Evolutionary conservation across 2,113 vertebrate species (phyloP).

Genomic region (Rallus limicola): DNA sequence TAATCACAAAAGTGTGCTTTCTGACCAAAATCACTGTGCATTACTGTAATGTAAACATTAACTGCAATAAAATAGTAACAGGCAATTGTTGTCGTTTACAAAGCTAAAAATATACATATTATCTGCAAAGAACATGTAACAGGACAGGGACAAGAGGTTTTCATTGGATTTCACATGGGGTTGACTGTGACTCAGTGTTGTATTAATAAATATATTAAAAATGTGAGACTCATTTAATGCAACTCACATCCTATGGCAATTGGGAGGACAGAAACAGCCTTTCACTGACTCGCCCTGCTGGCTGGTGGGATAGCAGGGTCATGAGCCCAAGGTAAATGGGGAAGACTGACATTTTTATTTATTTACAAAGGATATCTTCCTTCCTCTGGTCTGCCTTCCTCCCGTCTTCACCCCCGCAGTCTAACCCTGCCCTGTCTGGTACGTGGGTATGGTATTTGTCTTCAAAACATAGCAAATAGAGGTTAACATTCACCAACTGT

Average conservation of each 20-base stretch:
- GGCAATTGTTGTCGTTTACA: background rate
- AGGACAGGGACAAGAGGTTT: background rate
- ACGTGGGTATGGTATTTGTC: slow-evolving; percentile 43
- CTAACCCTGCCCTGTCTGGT: slow-evolving; percentile 63
- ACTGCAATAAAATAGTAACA: background rate
- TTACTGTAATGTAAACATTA: background rate
- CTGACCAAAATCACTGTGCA: background rate
- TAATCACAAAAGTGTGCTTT: background rate
- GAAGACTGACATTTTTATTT: slow-evolving; percentile 49
- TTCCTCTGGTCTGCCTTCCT: slow-evolving; percentile 65
- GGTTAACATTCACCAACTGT: slow-evolving; percentile 31
- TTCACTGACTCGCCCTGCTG: background rate
- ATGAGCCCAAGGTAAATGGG: slow-evolving; percentile 28
- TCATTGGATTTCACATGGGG: background rate
- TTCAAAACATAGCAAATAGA: slow-evolving; percentile 46
- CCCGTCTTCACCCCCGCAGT: slow-evolving; percentile 58
- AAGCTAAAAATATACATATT: background rate
- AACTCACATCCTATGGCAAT: background rate
- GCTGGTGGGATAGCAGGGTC: background rate
- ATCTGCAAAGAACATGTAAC: background rate
- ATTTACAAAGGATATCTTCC: slow-evolving; percentile 63
- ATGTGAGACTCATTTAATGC: background rate
- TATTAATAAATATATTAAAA: background rate
- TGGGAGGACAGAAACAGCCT: background rate
- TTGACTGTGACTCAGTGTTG: background rate